Conservation (phyloP, 2,888 invertebrate species). For the Eristalis tenax region DNA sequence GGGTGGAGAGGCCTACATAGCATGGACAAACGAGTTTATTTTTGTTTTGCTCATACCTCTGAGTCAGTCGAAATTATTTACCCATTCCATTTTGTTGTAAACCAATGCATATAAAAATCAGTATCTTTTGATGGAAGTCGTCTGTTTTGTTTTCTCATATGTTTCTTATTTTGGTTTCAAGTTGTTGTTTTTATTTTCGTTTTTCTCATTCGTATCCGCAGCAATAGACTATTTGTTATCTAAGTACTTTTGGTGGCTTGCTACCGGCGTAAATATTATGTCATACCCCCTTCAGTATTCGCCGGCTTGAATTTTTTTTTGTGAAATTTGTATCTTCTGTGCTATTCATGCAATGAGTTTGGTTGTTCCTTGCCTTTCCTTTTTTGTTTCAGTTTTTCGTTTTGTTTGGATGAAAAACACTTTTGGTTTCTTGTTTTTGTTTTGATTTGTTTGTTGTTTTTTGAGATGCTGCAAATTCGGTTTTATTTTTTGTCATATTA, state of each 20-base stretch:
- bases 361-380: constrained; percentile 7
- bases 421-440: constrained; percentile 15
- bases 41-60: constrained; percentile 19
- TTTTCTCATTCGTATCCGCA: constrained; percentile 10
- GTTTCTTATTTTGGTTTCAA: not conserved
- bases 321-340: constrained; percentile 23
- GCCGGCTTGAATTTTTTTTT: constrained; percentile 32
- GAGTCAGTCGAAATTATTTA: constrained; percentile 15
- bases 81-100: constrained; percentile 15
- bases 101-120: constrained; percentile 17
- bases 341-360: constrained; percentile 10
- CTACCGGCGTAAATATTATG: constrained; percentile 37
- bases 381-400: constrained; percentile 33
- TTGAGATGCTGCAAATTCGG: constrained; percentile 40
- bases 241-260: constrained; percentile 3
- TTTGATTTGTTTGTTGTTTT: constrained; percentile 43
- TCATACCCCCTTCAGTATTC: constrained; percentile 21
- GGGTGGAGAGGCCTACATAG: constrained; percentile 29
- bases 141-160: constrained; percentile 9
- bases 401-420: constrained; percentile 1
- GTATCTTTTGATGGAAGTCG: not conserved
- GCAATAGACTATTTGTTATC: constrained; percentile 5
- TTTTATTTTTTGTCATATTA: constrained; percentile 26
- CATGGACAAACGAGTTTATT: constrained; percentile 52
- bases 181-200: constrained; percentile 1